Evolutionary conservation across 2,888 invertebrate species (phyloP), one percentile per base, ranked within the genome.

Genomic region (Eledona agricola): DNA sequence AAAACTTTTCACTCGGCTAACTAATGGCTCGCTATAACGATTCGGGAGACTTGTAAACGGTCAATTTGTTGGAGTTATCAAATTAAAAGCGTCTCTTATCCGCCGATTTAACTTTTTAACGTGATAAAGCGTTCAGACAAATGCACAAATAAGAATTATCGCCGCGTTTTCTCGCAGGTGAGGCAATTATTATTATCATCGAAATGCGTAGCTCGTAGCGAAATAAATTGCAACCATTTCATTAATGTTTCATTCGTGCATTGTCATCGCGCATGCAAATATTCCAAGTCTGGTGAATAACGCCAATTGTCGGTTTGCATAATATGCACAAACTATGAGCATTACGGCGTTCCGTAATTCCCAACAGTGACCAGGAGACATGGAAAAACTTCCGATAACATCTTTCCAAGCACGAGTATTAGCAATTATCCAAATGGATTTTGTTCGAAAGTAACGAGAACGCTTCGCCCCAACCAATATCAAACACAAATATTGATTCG

Each of bases 11-110:
- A 37, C 50, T 42, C 42, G 34, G 32, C 15, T 25, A 32, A 38
- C 31, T 47, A 42, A 37, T 47, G 38, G 40, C 29, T 35, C 49
- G 54, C 54, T 54, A 38, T 19, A 49, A 50, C 45, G 43, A 47
- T 55, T 53, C 49, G 22, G 37, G 54, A 38, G 35, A 56, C 54
- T 57, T 58, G 59, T 55, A 60, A 56, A 60, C 54, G 58, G 60
- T 60, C 60, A 60, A 56, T 60, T 60, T 57, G 60, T 54, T 59
- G 38, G 42, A 29, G 43, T 55, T 56, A 57, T 57, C 45, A 52
- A 57, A 57, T 57, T 55, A 43, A 53, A 55, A 45, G 20, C 13
- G 22, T 28, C 43, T 50, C 45, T 55, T 34, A 45, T 47, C 26
- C 22, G 13, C 28, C 37, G 43, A 32, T 55, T 55, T 40, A 55